Base-by-base conservation (phyloP, 2,888 invertebrate species). In the Epinotia demarniana region DNA sequence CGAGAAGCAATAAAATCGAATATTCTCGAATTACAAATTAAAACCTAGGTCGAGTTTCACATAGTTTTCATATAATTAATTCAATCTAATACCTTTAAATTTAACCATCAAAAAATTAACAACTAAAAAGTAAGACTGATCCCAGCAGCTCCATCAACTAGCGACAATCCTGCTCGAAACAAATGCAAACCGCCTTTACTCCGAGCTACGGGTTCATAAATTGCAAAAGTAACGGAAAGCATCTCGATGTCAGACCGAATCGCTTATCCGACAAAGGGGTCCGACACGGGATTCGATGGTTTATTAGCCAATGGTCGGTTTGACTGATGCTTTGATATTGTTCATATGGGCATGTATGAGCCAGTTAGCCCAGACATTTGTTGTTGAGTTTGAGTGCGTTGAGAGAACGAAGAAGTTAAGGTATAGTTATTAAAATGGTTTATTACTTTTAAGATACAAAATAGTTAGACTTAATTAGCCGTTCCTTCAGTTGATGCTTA, bases 201-300 rank as follows among this genome's bases (percentile, higher is more conserved):
- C 43, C 43, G 46, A 62, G 70, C 61, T 33, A 55, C 39, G 12
- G 27, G 55, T 8, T 55, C 57, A 72, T 72, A 72, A 72, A 72
- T 58, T n/a, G 46, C 27, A 57, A 39, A 6, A 49, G 13, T 33
- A 63, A 19, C 33, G 70, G 33, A 43, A 46, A 46, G 16, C 46
- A 23, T 13, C 43, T 46, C 43, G 11, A 43, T 55, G 33, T 55
- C 19, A 46, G 46, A 18, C 64, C 60, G 67, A 19, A 60, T 39
- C 69, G 69, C 69, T 60, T 60, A 16, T 57, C 57, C 67, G 27
- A 67, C 18, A 33, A 67, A 27, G 33, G 49, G 64, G 53, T 66
- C 27, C 53, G 5, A 53, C 27, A 66, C 27, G 60, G 60, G 33
- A 6, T 49, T 49, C 49, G 39, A 18, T 39, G 13, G 69, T 69